phyloP scores from a whole-genome alignment of 92 coral and sea anemone species.

The Heteractis magnifica region DNA sequence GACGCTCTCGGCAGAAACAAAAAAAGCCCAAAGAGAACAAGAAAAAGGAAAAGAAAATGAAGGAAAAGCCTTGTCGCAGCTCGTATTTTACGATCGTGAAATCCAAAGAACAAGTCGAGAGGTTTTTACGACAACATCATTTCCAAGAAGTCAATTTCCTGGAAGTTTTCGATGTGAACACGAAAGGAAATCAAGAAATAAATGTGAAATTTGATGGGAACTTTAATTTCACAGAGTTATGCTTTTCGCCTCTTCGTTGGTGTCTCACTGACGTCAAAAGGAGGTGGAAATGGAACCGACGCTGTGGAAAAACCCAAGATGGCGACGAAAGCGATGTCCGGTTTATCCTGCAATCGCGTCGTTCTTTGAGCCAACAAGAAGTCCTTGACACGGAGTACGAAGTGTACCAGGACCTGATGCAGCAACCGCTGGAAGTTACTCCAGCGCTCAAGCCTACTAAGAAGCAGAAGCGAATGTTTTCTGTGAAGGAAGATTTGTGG shows the following conservation, averaged over 20 bases:
- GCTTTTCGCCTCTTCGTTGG: slow-evolving; percentile 82
- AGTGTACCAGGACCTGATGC: slow-evolving; percentile 59
- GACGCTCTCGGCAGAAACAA: slow-evolving; percentile 20
- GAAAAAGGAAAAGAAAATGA: slow-evolving; percentile 40
- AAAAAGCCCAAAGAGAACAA: slow-evolving; percentile 16
- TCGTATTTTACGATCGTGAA: slow-evolving; percentile 76
- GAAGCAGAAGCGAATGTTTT: slow-evolving; percentile 27
- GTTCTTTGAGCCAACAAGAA: slow-evolving; percentile 61
- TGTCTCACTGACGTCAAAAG: slow-evolving; percentile 86
- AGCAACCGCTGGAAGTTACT: slow-evolving; percentile 31
- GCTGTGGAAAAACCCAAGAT: slow-evolving; percentile 54
- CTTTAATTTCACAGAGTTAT: slow-evolving; percentile 51
- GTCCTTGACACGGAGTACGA: slow-evolving; percentile 74
- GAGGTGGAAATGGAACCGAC: slow-evolving; percentile 68
- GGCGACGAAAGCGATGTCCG: slow-evolving; percentile 92
- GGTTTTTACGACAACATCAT: slow-evolving; percentile 45
- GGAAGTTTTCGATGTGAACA: slow-evolving; percentile 55
- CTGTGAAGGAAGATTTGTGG: slow-evolving; percentile 71
- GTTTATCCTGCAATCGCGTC: slow-evolving; percentile 85
- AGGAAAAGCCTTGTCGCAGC: slow-evolving; percentile 71
- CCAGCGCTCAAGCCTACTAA: neutral
- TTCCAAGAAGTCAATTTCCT: slow-evolving; percentile 45
- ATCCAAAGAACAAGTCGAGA: slow-evolving; percentile 51
- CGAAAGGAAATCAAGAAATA: slow-evolving; percentile 58
- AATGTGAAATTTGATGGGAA: slow-evolving; percentile 60